phyloP scores from a whole-genome alignment of 2,797 vertebrate genomes.

The Alfaro cultratus region DNA sequence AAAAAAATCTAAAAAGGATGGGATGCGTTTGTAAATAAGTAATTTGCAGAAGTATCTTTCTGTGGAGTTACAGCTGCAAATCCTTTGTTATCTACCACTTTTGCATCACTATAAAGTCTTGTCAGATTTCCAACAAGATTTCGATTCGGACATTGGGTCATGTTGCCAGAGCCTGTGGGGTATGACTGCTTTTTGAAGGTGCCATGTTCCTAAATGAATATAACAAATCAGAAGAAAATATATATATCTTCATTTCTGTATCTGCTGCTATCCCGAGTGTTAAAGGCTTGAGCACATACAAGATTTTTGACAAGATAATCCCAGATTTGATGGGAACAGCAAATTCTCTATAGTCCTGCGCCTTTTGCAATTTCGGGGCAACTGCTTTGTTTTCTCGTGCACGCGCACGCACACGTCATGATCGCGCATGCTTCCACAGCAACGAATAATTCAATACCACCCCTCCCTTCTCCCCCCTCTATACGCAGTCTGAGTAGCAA shows the following conservation, averaged over 20 bases:
- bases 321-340: neutral
- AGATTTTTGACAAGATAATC: neutral
- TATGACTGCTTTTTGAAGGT: neutral
- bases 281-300: neutral
- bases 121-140: neutral
- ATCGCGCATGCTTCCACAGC: slow-evolving; percentile 49
- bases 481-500: slow-evolving; percentile 77
- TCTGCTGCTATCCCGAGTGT: neutral
- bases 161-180: neutral
- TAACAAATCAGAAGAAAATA: neutral
- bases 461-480: neutral
- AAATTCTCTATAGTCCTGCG: neutral
- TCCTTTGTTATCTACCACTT: neutral
- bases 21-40: neutral
- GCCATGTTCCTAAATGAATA: neutral
- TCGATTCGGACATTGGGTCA: neutral
- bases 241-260: neutral
- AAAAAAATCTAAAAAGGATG: neutral
- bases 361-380: slow-evolving; percentile 45
- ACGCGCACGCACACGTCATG: slow-evolving; percentile 36
- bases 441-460: slow-evolving; percentile 32
- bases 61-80: neutral
- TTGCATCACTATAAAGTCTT: neutral
- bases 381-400: slow-evolving; percentile 24
- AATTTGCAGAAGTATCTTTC: neutral